These are phyloP conservation scores for Sphinx pinastri DNA, from an alignment of 2,888 invertebrate genomes.

Conservation along the genomic window DNA sequence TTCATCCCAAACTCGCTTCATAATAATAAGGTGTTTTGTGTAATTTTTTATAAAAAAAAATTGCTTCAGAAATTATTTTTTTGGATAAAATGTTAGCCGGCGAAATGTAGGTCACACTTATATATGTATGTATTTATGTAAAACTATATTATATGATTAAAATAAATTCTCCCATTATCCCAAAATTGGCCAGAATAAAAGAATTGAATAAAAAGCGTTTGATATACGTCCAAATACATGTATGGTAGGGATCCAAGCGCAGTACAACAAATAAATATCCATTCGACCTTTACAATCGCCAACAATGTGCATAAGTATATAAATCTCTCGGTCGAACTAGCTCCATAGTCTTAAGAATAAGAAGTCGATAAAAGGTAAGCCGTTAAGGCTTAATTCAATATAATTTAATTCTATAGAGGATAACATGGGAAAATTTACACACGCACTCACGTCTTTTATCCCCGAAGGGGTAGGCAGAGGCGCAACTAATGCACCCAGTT, in stretches of 20 bases:
- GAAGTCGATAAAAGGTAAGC: not conserved
- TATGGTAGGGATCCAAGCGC: not conserved
- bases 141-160: not conserved
- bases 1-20: too few relatives aligned
- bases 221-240: slow-evolving; percentile 3
- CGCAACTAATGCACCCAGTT: too few relatives aligned
- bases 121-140: not conserved
- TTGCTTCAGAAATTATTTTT: too few relatives aligned
- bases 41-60: too few relatives aligned
- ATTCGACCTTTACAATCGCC: not conserved
- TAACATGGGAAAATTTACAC: not conserved
- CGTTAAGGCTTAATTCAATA: not conserved
- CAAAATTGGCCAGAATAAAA: not conserved
- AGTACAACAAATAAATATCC: slow-evolving; percentile 2
- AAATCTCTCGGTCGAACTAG: not conserved
- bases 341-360: not conserved
- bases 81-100: too few relatives aligned
- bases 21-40: too few relatives aligned
- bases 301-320: slow-evolving; percentile 6
- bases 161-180: not conserved
- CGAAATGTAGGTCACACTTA: too few relatives aligned
- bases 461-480: too few relatives aligned
- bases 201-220: not conserved
- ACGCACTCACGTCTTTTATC: too few relatives aligned
- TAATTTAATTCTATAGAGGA: not conserved